Percentiles rank a stretch among this genome's conserved stretches.
These are phyloP conservation scores for Zygaena filipendulae DNA, from an alignment of 2,888 invertebrate species.

Conservation along the genomic window DNA sequence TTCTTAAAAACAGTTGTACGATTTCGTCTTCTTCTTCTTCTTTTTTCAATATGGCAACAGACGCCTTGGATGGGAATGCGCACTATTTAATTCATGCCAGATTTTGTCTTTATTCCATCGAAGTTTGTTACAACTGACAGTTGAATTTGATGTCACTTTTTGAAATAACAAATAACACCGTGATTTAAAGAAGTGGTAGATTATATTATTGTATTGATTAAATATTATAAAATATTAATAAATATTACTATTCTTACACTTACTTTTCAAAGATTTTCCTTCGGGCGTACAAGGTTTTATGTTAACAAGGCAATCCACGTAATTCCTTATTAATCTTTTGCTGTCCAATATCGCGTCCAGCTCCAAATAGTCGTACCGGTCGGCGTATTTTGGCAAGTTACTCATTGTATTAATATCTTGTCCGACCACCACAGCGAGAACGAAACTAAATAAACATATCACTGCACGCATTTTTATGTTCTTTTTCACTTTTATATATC, in stretches of 20 bases:
- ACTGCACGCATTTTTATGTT: constrained; percentile 37
- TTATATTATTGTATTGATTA: constrained; percentile 1
- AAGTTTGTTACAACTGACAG: too few species aligned
- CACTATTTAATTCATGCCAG: too few species aligned
- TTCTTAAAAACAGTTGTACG: too few species aligned
- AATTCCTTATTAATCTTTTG: constrained; percentile 75
- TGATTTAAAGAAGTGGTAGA: not conserved
- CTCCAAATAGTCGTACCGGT: constrained; percentile 76
- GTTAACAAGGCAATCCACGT: constrained; percentile 76
- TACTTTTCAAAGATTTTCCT: constrained; percentile 77
- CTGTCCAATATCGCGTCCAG: constrained; percentile 75
- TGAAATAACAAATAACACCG: not conserved
- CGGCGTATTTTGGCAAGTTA: constrained; percentile 54
- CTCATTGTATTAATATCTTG: constrained; percentile 40
- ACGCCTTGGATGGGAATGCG: too few species aligned
- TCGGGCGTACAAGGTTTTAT: constrained; percentile 78
- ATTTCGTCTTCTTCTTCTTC: too few species aligned
- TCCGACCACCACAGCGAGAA: constrained; percentile 27
- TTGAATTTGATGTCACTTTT: too few species aligned
- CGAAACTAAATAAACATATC: constrained; percentile 33
- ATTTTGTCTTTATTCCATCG: too few species aligned
- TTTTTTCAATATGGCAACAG: too few species aligned
- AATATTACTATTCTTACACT: too few species aligned
- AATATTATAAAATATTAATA: not conserved
- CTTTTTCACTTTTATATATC: too few species aligned